Percentiles rank a stretch among this genome's conserved stretches.
Conservation (phyloP, 2,888 invertebrate species). For the Drosophila meridionalis region DNA sequence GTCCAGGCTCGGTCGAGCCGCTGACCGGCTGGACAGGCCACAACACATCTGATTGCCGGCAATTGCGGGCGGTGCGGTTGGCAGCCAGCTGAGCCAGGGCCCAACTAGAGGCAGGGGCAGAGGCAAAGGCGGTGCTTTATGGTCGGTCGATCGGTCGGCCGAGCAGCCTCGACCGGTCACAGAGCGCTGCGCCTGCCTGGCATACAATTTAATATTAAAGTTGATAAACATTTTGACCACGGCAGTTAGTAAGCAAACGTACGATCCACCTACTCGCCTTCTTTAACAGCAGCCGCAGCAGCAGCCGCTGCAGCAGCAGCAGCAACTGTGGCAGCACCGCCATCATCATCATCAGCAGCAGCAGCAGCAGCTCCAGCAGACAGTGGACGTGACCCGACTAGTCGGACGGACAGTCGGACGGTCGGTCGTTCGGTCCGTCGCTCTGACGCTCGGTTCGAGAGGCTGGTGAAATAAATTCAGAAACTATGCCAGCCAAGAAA, state of each 20-base stretch:
- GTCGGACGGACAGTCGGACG: conserved; percentile 23
- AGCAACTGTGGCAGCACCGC: conserved; percentile 57
- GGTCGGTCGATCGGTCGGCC: conserved; percentile 39
- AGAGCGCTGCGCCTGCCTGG: conserved; percentile 44
- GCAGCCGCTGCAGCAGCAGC: conserved; percentile 61
- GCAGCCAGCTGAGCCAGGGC: conserved; percentile 50
- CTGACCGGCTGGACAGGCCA: conserved; percentile 49
- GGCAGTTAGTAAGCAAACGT: conserved; percentile 85
- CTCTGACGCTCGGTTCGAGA: conserved; percentile 23
- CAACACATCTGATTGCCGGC: conserved; percentile 73
- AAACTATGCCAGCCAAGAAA: conserved; percentile 71
- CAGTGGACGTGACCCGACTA: conserved; percentile 72
- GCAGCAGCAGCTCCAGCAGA: conserved; percentile 47
- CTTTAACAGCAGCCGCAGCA: conserved; percentile 78
- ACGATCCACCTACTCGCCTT: conserved; percentile 85
- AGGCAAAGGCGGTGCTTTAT: conserved; percentile 53
- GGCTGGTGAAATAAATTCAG: conserved; percentile 76
- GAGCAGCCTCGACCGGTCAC: conserved; percentile 53
- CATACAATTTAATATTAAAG: conserved; percentile 84
- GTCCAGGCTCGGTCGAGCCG: conserved; percentile 30
- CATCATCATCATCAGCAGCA: conserved; percentile 67
- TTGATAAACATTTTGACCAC: conserved; percentile 84
- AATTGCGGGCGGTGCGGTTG: conserved; percentile 66
- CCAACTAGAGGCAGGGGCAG: not conserved
- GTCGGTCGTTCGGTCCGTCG: conserved; percentile 22